A percentile compares a stretch with the other conserved stretches of the same genome.
Evolutionary conservation across 2,888 invertebrate genomes (phyloP).

Genomic region (Scotopteryx bipunctaria): DNA sequence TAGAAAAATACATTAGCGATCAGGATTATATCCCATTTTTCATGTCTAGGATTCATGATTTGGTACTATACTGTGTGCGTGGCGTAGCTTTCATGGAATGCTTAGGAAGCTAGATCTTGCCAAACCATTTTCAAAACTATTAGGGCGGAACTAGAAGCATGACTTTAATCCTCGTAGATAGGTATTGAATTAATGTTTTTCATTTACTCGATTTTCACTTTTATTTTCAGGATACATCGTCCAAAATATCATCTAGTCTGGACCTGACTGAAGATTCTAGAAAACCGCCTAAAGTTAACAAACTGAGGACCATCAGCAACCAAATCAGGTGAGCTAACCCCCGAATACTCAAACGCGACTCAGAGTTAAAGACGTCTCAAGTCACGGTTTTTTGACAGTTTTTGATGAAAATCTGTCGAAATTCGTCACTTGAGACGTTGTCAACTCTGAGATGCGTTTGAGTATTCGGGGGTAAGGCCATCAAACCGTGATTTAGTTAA

Average conservation of each 20-base stretch:
- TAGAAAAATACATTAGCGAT: slow-evolving; percentile 20
- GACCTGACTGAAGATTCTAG: slow-evolving; percentile 81
- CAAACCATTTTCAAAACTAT: slow-evolving; percentile 20
- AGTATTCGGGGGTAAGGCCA: too few species aligned
- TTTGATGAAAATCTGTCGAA: too few species aligned
- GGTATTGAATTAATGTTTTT: not conserved
- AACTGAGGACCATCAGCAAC: slow-evolving; percentile 88
- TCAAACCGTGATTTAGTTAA: not conserved
- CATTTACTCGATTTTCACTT: not conserved
- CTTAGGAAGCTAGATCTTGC: slow-evolving; percentile 27
- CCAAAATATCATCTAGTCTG: slow-evolving; percentile 85
- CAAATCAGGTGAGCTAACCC: slow-evolving; percentile 88
- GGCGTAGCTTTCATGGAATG: slow-evolving; percentile 26
- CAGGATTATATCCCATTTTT: slow-evolving; percentile 16
- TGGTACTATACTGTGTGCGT: slow-evolving; percentile 11
- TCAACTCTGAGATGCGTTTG: too few species aligned
- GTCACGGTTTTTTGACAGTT: too few species aligned
- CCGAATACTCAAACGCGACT: too few species aligned
- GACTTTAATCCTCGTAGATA: slow-evolving; percentile 10
- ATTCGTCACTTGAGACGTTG: too few species aligned
- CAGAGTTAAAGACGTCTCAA: too few species aligned
- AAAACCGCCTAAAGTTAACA: slow-evolving; percentile 85
- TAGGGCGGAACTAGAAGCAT: slow-evolving; percentile 29
- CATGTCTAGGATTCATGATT: slow-evolving; percentile 20
- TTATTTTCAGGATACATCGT: slow-evolving; percentile 79